A percentile compares a stretch with the other conserved stretches of the same genome.
Conservation (phyloP, 2,113 vertebrate species). For the Xiphorhynchus elegans region DNA sequence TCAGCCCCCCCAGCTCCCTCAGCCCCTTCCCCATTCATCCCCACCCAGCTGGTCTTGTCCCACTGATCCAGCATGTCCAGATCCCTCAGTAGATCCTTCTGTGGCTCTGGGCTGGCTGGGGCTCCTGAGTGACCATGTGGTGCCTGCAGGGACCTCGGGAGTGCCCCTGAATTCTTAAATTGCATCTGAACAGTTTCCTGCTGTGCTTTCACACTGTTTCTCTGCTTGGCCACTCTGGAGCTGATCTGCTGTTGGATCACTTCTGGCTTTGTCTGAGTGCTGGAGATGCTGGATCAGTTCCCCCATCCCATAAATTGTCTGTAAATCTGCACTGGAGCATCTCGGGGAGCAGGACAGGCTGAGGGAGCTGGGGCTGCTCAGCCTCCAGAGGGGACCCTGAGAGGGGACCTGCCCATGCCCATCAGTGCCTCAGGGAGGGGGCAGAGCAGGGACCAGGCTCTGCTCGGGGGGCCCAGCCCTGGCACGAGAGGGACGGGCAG, state of each 20-base stretch:
- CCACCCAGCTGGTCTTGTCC: background rate
- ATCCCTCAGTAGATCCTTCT: background rate
- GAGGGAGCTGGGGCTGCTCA: background rate
- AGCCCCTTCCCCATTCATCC: background rate
- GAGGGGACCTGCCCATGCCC: background rate
- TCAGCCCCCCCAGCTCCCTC: background rate
- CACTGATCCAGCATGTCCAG: background rate
- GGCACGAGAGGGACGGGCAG: background rate
- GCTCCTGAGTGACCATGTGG: accelerated
- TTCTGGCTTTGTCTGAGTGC: background rate
- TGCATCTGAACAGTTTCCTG: background rate
- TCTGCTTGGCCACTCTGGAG: background rate
- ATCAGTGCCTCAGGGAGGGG: background rate
- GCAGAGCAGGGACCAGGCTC: background rate
- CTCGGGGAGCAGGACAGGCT: background rate
- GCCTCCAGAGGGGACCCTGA: background rate
- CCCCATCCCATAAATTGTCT: background rate
- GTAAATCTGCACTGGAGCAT: background rate
- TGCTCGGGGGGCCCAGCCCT: background rate
- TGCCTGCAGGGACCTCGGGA: background rate
- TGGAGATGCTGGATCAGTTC: background rate
- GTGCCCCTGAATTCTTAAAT: background rate
- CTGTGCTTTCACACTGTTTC: background rate
- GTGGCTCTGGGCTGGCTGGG: accelerated
- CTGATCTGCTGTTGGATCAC: background rate